Base-by-base conservation (phyloP, 2,888 invertebrate species). In the Lasioglossum villosulum region DNA sequence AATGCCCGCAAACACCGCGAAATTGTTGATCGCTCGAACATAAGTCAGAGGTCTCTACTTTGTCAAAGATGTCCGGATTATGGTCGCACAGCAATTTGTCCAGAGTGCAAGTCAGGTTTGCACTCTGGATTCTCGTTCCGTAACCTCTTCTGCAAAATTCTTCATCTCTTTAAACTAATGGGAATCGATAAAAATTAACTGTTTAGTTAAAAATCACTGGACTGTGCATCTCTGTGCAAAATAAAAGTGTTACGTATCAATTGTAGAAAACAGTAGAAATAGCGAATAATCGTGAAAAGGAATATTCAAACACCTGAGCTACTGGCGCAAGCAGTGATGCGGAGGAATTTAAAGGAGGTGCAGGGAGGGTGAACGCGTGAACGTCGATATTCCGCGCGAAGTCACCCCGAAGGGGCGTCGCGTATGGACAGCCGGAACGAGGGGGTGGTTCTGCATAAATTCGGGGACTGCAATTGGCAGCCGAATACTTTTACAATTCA, bases 401-500 rank as follows among this genome's bases (percentile, higher is more conserved):
- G 84, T 83, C 83, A 78, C 76, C 86, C 84, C 73, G 78, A 77
- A 81, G 85, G 88, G 84, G 74, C 75, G 74, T 73, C 80, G 63
- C 78, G 84, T 48, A 78, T 81, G 86, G 81, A 85, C 81, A 75
- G 74, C 66, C 39, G 82, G 75, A 59, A 76, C 84, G 70, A n/a
- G 88, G 78, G 92, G 91, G 91, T 88, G 92, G 88, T 56, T 86
- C 92, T 91, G 92, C 91, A 92, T 93, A 92, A 92, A 92, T 93
- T 91, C 89, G 89, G 87, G 84, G 88, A 85, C 91, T 92, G 92
- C 93, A 93, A 94, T 94, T 93, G 94, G 92, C 93, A 92, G 86
- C 81, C 88, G 94, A 93, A 93, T 93, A 93, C 94, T 94, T 94
- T 94, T 93, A 94, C 94, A 93, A 94, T 94, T 94, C 94, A 94